phyloP scores from a whole-genome alignment of 2,888 invertebrate species.

The Cephus runcator region DNA sequence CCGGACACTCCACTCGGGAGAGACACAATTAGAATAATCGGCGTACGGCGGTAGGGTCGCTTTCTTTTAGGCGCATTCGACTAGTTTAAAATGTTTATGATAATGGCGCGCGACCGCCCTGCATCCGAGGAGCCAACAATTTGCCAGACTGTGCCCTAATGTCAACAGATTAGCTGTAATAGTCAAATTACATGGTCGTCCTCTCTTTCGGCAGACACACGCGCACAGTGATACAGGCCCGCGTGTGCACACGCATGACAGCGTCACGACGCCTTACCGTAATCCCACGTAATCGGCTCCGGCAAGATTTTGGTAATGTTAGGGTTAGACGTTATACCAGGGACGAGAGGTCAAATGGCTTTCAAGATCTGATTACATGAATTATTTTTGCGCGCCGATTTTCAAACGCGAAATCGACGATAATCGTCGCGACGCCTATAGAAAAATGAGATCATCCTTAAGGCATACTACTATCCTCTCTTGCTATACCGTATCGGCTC shows the following conservation, averaged over 20 bases:
- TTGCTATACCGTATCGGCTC: neutral
- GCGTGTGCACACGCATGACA: neutral
- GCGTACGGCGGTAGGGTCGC: constrained; percentile 19
- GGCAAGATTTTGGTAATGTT: constrained; percentile 60
- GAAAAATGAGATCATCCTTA: neutral
- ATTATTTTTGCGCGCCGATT: constrained; percentile 57
- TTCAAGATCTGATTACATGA: constrained; percentile 58
- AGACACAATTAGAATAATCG: constrained; percentile 58
- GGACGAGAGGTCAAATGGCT: constrained; percentile 59
- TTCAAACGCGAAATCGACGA: constrained; percentile 41
- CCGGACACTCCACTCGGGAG: constrained; percentile 22
- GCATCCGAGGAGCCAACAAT: constrained; percentile 44
- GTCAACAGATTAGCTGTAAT: constrained; percentile 66
- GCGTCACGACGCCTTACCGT: neutral
- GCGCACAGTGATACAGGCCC: neutral
- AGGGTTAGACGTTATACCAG: constrained; percentile 57
- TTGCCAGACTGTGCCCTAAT: constrained; percentile 51
- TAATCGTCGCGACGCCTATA: constrained; percentile 34
- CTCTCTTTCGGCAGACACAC: neutral
- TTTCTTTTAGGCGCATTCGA: constrained; percentile 25
- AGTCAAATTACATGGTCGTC: constrained; percentile 63
- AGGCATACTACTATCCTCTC: neutral
- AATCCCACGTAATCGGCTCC: constrained; percentile 28
- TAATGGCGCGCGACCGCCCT: constrained; percentile 47
- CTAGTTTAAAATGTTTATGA: constrained; percentile 60